Evolutionary conservation across 2,797 vertebrate species (phyloP).

Genomic region (Pangasius djambal): DNA sequence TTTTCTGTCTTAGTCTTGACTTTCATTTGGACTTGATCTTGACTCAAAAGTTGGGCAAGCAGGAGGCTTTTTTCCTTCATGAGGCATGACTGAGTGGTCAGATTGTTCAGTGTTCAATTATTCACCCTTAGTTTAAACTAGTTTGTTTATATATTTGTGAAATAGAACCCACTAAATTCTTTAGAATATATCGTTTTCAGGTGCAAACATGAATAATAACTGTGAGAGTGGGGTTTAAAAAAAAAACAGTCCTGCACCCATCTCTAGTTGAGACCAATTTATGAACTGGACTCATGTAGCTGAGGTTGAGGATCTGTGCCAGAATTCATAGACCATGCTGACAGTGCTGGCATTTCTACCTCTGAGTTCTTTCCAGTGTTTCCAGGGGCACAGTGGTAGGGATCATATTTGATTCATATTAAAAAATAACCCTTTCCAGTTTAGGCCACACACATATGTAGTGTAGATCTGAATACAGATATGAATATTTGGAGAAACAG

Average conservation of each 20-base stretch:
- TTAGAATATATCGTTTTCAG: not conserved
- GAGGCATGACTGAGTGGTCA: not conserved
- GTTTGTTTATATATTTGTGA: not conserved
- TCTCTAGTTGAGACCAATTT: not conserved
- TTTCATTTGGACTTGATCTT: not conserved
- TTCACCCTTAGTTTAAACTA: not conserved
- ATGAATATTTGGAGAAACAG: too few relatives aligned
- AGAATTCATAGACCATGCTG: not conserved
- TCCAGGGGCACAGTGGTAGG: not conserved
- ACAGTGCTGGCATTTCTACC: not conserved
- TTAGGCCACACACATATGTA: not conserved
- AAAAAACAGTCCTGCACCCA: not conserved
- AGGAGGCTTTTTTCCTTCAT: not conserved
- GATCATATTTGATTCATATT: not conserved
- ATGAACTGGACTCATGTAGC: not conserved
- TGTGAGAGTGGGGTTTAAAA: not conserved
- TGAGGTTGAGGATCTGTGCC: not conserved
- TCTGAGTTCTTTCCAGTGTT: not conserved
- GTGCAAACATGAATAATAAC: not conserved
- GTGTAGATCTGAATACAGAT: not conserved
- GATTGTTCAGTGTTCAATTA: not conserved
- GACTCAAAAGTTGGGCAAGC: too few relatives aligned
- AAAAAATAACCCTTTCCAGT: not conserved
- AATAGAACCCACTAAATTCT: not conserved
- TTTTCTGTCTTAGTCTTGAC: not conserved